phyloP scores from a whole-genome alignment of 2,113 vertebrate species.

The Anolis carolinensis region DNA sequence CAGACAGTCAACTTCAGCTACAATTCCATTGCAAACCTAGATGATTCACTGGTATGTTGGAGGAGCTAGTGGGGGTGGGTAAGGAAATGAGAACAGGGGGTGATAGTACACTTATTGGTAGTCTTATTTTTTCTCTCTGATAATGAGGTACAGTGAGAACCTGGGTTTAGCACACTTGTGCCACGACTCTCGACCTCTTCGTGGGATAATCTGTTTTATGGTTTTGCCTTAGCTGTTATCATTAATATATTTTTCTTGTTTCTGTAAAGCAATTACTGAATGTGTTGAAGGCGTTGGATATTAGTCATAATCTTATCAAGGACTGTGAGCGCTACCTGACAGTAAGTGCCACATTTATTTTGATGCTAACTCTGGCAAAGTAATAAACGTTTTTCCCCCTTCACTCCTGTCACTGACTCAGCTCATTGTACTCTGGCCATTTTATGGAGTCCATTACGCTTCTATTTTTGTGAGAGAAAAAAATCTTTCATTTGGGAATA shows the following conservation, averaged over 20 bases:
- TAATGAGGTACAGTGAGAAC: not conserved
- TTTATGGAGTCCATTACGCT: not conserved
- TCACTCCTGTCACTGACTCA: not conserved
- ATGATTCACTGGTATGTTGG: conserved; percentile 89
- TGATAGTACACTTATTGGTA: no score
- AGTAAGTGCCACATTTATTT: conserved; percentile 44
- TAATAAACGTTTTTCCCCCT: not conserved
- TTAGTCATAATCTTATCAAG: conserved; percentile 94
- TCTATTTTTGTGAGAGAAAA: not conserved
- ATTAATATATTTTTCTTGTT: conserved; percentile 16
- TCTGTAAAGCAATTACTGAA: conserved; percentile 85
- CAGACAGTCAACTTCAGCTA: conserved; percentile 94
- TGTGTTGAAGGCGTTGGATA: conserved; percentile 85
- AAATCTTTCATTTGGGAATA: not conserved
- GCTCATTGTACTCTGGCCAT: not conserved
- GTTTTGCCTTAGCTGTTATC: not conserved
- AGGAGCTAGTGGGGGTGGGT: conserved; percentile 2
- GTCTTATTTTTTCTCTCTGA: not conserved
- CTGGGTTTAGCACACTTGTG: not conserved
- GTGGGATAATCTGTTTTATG: not conserved
- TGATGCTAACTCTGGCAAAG: not conserved
- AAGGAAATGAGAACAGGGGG: not conserved
- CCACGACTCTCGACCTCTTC: not conserved
- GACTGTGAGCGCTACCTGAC: conserved; percentile 87
- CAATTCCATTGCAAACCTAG: conserved; percentile 86